phyloP scores from a whole-genome alignment of 2,797 vertebrate genomes.

The Rallus crepitans region DNA sequence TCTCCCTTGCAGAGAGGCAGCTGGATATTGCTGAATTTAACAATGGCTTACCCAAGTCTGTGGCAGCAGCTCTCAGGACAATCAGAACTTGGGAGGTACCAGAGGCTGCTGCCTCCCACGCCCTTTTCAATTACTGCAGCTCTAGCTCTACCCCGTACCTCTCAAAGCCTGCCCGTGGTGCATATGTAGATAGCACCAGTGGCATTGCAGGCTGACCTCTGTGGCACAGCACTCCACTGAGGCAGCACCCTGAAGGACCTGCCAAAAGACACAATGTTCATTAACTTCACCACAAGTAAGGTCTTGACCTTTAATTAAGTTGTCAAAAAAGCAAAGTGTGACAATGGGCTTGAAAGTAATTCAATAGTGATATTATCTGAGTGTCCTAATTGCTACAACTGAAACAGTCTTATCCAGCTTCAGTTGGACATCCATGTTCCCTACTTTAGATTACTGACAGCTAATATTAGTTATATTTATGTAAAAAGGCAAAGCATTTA shows the following conservation, averaged over 20 bases:
- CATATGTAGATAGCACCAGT: rapidly evolving
- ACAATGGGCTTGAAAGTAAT: slow-evolving; percentile 10
- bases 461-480: not conserved
- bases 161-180: rapidly evolving
- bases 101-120: not conserved
- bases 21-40: not conserved
- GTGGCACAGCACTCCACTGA: not conserved
- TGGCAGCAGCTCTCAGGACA: not conserved
- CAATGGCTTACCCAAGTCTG: not conserved
- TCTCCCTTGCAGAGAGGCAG: not conserved
- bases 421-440: not conserved
- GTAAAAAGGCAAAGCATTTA: not conserved
- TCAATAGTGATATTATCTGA: not conserved
- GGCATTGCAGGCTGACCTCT: not conserved
- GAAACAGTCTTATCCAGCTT: not conserved
- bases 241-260: not conserved
- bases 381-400: slow-evolving; percentile 7
- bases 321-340: not conserved
- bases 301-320: slow-evolving; percentile 39
- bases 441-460: not conserved
- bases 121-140: not conserved
- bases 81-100: not conserved
- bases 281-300: slow-evolving; percentile 19
- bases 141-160: not conserved
- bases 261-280: not conserved